Evolutionary conservation across 1,140 invertebrate genomes (phyloP).

Genomic region (Bombus impatiens): DNA sequence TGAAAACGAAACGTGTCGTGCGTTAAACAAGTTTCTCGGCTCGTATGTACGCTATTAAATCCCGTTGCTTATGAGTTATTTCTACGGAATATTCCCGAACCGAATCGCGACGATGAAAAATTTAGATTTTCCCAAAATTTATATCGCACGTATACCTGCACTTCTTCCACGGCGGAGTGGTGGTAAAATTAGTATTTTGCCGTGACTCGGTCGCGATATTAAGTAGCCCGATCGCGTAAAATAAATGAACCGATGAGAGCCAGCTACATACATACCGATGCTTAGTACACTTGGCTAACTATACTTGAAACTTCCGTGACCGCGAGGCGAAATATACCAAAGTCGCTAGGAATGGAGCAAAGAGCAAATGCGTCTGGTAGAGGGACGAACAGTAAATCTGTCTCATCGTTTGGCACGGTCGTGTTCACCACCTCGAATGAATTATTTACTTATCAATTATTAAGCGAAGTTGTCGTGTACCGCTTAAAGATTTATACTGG

Average conservation of each 20-base stretch:
- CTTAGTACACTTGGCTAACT: conserved; percentile 36
- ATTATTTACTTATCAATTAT: conserved; percentile 73
- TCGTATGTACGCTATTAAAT: too few relatives aligned
- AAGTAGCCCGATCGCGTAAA: conserved; percentile 32
- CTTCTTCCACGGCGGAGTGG: too few relatives aligned
- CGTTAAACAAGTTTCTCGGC: background rate
- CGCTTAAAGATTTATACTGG: conserved; percentile 55
- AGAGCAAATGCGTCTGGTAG: conserved; percentile 44
- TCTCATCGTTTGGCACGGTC: conserved; percentile 71
- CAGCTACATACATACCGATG: conserved; percentile 35
- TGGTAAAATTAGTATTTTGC: conserved; percentile 41
- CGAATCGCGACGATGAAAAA: conserved; percentile 24
- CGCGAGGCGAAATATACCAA: conserved; percentile 59
- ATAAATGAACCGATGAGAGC: conserved; percentile 60
- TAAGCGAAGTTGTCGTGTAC: conserved; percentile 51
- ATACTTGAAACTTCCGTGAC: conserved; percentile 55
- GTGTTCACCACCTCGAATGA: conserved; percentile 73
- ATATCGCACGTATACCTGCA: background rate
- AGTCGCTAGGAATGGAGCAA: conserved; percentile 60
- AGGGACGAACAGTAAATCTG: conserved; percentile 70
- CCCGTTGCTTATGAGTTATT: background rate
- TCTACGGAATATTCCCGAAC: background rate
- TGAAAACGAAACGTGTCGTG: background rate
- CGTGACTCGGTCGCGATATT: conserved; percentile 16
- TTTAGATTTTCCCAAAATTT: conserved; percentile 24